Base-by-base conservation (phyloP, 2,888 invertebrate genomes). In the Biston stratarius region DNA sequence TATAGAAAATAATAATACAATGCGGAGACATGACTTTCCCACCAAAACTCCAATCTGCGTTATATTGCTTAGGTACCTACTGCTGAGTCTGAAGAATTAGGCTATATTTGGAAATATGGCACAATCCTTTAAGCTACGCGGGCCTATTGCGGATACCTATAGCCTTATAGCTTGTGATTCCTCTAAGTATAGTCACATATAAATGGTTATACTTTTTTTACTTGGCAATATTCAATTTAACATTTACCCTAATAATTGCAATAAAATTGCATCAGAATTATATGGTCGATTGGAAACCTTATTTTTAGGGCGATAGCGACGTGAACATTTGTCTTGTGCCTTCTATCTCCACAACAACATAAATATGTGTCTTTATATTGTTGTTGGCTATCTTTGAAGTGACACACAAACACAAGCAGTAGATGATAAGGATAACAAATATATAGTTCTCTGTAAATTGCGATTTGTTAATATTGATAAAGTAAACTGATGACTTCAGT, bases 341-440 rank as follows among this genome's bases (percentile, higher is more conserved):
- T 36, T 38, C 38, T 53, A 38, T 53, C 53, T 40, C 11, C 53
- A 36, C 24, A 57, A 57, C 55, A 64, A 40, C 34, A 51, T 6
- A 42, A 40, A 24, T 24, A n/a, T 24, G 40, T 38, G 53, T 61
- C 67, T 69, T 52, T 69, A 66, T 61, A 70, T 61, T 68, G 48
- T 63, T 33, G 8, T 12, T 67, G 33, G 40, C 60, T 67, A 73
- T 71, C 67, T 60, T 51, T 58, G 40, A 55, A 69, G 53, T 64
- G 64, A 69, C 66, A 64, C 70, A 59, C 53, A 40, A 57, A 44
- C 53, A 38, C 52, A 24, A 59, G 53, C 47, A 48, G 42, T 38
- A 14, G 38, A 34, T 59, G 53, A 64, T 67, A 67, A 61, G 44
- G 53, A 65, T 57, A 57, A 48, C n/a, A 51, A 51, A 33, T 56